Evolutionary conservation across 2,113 vertebrate genomes (phyloP).

Genomic region (Paradoxurus hermaphroditus): DNA sequence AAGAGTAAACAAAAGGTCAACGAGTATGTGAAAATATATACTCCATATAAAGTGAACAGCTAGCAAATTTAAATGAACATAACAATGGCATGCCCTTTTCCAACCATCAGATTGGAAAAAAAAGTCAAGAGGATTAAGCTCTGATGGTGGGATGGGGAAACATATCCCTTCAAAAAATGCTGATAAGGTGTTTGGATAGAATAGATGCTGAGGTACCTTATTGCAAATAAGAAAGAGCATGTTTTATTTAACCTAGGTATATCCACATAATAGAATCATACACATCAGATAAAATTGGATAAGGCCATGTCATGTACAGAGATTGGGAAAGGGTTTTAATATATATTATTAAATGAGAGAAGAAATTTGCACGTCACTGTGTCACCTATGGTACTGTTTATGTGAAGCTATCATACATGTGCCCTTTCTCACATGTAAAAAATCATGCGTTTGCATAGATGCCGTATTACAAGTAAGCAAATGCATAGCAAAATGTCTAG

Average conservation of each 20-base stretch:
- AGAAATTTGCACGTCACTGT: not conserved
- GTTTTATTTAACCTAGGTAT: not conserved
- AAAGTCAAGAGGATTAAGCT: not conserved
- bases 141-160: not conserved
- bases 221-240: fast-evolving
- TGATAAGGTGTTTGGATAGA: not conserved
- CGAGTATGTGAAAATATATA: not conserved
- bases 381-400: not conserved
- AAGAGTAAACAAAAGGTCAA: not conserved
- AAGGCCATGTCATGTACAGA: not conserved
- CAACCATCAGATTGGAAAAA: not conserved
- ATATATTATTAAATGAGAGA: not conserved
- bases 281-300: not conserved
- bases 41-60: not conserved
- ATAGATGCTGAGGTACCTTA: not conserved
- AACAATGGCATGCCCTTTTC: not conserved
- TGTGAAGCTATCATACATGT: not conserved
- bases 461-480: not conserved
- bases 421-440: too few relatives aligned
- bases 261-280: not conserved
- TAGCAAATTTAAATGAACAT: not conserved
- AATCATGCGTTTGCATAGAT: not conserved
- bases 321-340: not conserved
- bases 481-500: not conserved
- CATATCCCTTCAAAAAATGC: not conserved